Conservation (phyloP, 2,888 invertebrate species). For the Alsophila aescularia region DNA sequence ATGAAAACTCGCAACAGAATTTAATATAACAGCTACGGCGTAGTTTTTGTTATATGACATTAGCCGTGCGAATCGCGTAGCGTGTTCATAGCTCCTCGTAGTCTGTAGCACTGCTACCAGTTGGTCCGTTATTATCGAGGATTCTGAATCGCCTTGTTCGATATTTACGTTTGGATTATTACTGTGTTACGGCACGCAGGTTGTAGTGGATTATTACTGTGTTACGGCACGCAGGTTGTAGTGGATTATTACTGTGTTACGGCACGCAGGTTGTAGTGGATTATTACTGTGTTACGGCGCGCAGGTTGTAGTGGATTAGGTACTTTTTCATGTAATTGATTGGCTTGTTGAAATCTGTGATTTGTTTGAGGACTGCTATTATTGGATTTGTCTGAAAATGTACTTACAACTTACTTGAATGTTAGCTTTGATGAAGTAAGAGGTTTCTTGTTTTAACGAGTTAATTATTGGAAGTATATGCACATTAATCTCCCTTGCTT, state of each 20-base stretch:
- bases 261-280: conserved; percentile 15
- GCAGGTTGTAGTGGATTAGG: conserved; percentile 7
- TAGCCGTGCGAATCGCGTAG: conserved; percentile 5
- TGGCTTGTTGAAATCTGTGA: conserved; percentile 1
- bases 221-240: conserved; percentile 9
- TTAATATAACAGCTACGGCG: conserved; percentile 1
- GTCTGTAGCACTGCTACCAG: conserved; percentile 12
- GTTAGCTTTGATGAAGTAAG: too few species aligned
- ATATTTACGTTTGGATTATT: conserved; percentile 8
- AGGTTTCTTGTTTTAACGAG: too few species aligned
- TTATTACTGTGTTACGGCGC: conserved; percentile 11
- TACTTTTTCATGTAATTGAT: conserved; percentile 10
- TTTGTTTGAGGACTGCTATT: neutral
- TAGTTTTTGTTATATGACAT: too few species aligned
- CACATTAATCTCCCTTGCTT: too few species aligned
- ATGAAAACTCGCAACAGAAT: neutral
- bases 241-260: conserved; percentile 4
- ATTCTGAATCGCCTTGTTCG: conserved; percentile 9
- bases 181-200: too few species aligned
- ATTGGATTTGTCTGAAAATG: neutral
- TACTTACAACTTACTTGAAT: too few species aligned
- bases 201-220: conserved; percentile 10
- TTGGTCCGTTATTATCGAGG: conserved; percentile 3
- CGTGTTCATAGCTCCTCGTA: neutral
- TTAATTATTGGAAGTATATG: too few species aligned